Conservation (phyloP, 2,113 vertebrate species). For the Scomber japonicus region DNA sequence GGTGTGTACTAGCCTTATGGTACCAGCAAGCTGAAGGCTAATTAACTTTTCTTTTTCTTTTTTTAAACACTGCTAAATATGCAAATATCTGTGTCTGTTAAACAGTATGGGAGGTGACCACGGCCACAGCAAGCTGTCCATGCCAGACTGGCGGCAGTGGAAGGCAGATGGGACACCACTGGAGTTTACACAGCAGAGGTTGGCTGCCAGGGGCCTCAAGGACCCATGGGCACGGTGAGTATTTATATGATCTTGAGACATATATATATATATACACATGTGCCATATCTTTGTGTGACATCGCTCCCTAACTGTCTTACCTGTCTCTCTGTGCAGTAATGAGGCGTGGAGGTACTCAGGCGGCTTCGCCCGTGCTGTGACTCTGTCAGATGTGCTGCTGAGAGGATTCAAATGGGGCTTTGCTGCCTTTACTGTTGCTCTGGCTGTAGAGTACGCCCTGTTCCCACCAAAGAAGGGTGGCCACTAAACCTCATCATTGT, state of each 20-base stretch:
- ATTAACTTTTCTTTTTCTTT: too few relatives aligned
- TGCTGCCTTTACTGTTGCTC: conserved; percentile 90
- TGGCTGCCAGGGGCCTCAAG: conserved; percentile 88
- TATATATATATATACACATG: neutral
- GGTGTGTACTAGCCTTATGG: too few relatives aligned
- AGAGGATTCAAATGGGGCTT: conserved; percentile 95
- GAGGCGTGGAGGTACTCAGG: conserved; percentile 94
- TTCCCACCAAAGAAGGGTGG: conserved; percentile 89
- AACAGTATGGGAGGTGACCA: conserved; percentile 88
- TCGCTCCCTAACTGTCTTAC: neutral
- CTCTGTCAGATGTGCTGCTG: conserved; percentile 83
- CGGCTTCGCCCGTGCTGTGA: conserved; percentile 84
- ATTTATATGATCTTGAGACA: neutral
- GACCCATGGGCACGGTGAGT: conserved; percentile 94
- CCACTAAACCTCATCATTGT: conserved; percentile 76
- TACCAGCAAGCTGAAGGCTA: neutral
- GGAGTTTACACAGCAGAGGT: conserved; percentile 87
- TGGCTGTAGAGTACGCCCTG: conserved; percentile 91
- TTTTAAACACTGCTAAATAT: neutral
- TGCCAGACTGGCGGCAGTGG: conserved; percentile 93
- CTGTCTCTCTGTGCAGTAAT: conserved; percentile 84
- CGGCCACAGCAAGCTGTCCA: conserved; percentile 85
- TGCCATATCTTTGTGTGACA: neutral
- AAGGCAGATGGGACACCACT: conserved; percentile 93
- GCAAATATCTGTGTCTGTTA: neutral